These are phyloP conservation scores for Drosophila mojavensis DNA, from an alignment of 1,140 invertebrate genomes.

Conservation along the genomic window DNA sequence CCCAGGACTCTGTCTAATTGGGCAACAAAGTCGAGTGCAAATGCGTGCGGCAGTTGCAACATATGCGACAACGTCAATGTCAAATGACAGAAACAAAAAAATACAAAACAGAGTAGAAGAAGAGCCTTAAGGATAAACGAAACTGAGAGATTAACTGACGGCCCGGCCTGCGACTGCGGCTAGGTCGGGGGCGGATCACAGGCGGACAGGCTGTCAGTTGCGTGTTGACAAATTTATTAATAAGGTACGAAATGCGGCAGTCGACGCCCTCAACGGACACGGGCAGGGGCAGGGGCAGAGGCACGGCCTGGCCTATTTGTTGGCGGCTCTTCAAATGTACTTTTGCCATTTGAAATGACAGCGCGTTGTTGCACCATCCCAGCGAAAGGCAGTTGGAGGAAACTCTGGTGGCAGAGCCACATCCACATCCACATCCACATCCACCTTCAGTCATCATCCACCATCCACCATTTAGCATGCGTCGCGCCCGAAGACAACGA, in stretches of 20 bases:
- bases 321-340: slow-evolving; percentile 76
- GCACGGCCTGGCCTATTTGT: slow-evolving; percentile 73
- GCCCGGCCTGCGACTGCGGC: neutral
- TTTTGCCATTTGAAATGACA: slow-evolving; percentile 69
- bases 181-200: slow-evolving; percentile 54
- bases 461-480: slow-evolving; percentile 64
- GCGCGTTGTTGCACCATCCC: slow-evolving; percentile 54
- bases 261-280: slow-evolving; percentile 70
- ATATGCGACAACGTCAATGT: slow-evolving; percentile 66
- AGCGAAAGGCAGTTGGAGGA: neutral
- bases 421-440: slow-evolving; percentile 57
- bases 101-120: too few relatives aligned
- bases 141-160: slow-evolving; percentile 64
- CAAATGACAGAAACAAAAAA: neutral
- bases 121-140: slow-evolving; percentile 64
- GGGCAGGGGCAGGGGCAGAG: too few relatives aligned
- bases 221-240: slow-evolving; percentile 84
- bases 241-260: slow-evolving; percentile 72
- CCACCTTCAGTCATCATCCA: slow-evolving; percentile 58
- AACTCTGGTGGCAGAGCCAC: neutral
- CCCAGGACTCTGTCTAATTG: slow-evolving; percentile 56
- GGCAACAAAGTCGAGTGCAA: slow-evolving; percentile 23
- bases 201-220: slow-evolving; percentile 80
- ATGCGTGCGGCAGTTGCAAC: slow-evolving; percentile 66
- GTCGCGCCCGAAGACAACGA: slow-evolving; percentile 36